phyloP scores from a whole-genome alignment of 2,888 invertebrate species.

The Seira musarum region DNA sequence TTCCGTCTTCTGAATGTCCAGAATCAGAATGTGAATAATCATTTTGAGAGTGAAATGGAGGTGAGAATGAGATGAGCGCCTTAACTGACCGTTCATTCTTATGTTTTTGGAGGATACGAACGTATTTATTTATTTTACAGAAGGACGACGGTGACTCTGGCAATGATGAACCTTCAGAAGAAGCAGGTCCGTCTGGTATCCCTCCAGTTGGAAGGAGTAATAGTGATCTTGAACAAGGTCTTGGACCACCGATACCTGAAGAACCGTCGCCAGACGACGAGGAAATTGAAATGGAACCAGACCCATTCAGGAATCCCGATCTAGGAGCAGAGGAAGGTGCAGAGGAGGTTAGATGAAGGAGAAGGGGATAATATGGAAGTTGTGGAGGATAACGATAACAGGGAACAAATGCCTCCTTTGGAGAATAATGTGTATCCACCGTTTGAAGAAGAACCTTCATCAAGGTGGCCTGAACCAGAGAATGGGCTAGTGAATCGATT shows the following conservation, averaged over 20 bases:
- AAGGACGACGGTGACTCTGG: conserved; percentile 94
- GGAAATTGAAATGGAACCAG: conserved; percentile 30
- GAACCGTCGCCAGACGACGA: conserved; percentile 36
- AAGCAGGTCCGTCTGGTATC: too few species aligned
- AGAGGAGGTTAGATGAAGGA: conserved; percentile 2
- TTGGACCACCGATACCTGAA: conserved; percentile 63
- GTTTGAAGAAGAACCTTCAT: too few species aligned
- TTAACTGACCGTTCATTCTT: too few species aligned
- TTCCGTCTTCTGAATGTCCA: conserved; percentile 70
- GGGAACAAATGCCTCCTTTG: neutral
- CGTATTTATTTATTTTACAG: conserved; percentile 72
- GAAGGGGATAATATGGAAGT: neutral
- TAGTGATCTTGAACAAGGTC: conserved; percentile 66
- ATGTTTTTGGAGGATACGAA: too few species aligned
- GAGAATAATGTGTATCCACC: too few species aligned
- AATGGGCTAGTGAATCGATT: conserved; percentile 58
- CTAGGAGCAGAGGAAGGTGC: conserved; percentile 25
- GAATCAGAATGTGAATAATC: conserved; percentile 17
- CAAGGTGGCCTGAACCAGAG: conserved; percentile 41
- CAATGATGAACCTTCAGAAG: conserved; percentile 91
- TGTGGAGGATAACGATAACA: neutral
- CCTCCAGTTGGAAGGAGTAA: conserved; percentile 46
- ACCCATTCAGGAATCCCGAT: too few species aligned
- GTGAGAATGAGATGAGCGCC: too few species aligned
- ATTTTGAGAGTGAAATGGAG: conserved; percentile 51